Evolutionary conservation across 2,113 vertebrate genomes (phyloP), one percentile per base, ranked within the genome.

Genomic region (Porphyrio hochstetteri): DNA sequence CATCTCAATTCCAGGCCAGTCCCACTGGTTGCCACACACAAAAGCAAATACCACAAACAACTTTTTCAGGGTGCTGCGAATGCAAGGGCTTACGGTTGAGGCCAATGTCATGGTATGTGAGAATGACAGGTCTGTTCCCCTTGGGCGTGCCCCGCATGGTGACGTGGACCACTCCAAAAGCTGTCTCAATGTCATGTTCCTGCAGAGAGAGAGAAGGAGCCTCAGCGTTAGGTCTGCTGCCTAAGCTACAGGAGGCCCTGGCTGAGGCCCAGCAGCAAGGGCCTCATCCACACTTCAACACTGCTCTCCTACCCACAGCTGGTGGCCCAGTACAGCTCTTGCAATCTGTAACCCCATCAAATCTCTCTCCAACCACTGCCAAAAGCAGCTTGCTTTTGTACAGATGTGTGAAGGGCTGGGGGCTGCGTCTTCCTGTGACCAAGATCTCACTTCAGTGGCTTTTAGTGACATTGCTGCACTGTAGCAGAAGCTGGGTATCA

Each of bases 81-180:
- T 15, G 29, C 71, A 93, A 75, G 86, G 63, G 98, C 99, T 98
- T 98, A 99, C 99, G 99, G 97, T 99, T 99, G 57, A 99, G 98
- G 92, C 99, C 99, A 61, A 99, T 98, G 97, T 99, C 99, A 76
- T 99, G 99, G 97, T 99, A 99, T 19, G 99, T 99, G 92, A 99
- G 98, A 97, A 99, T 99, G 88, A 99, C 98, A 14, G 99, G 99
- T 96, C 98, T 98, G 98, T 99, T 99, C 94, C 98, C 99, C 93
- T 98, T 99, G 16, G 98, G 98, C 27, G 97, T 98, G 40, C 99
- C 99, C 87, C 99, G 98, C 98, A 99, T 98, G 94, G 99, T 99
- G 82, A 99, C 98, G 13, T 99, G 99, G 83, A 99, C 98, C 92
- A 99, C 96, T 48, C 99, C 99, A 0, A 98, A 98, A 50, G 98